Conservation (phyloP, 2,113 vertebrate genomes). For the Chiloscyllium plagiosum region DNA sequence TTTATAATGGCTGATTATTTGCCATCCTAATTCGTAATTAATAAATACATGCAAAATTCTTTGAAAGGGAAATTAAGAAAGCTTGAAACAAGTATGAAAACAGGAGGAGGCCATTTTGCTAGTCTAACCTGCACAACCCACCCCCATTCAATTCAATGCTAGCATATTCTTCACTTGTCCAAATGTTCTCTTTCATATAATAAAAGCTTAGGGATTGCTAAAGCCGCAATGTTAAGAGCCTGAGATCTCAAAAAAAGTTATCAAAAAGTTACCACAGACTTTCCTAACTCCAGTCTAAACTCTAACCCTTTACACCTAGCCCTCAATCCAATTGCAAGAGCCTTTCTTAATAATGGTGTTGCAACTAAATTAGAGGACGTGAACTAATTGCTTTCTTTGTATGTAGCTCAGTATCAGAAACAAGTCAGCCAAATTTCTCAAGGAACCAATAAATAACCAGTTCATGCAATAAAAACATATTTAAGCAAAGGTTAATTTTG, state of each 20-base stretch:
- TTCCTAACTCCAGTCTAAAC: neutral
- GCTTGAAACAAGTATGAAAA: neutral
- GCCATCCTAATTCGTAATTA: neutral
- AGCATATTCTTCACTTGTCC: neutral
- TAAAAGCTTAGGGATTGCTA: neutral
- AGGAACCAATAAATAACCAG: no score
- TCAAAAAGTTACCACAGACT: neutral
- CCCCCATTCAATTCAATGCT: neutral
- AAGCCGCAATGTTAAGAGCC: neutral
- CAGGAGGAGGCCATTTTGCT: neutral
- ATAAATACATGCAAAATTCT: neutral
- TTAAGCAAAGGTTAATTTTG: no score
- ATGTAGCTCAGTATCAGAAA: no score
- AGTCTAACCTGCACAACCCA: neutral
- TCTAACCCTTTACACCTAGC: neutral
- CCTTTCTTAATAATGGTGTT: neutral
- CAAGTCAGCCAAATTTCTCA: no score
- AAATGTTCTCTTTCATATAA: neutral
- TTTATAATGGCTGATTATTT: neutral
- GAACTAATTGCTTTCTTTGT: no score
- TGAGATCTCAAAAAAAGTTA: neutral
- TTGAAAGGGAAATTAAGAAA: neutral
- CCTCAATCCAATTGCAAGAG: neutral
- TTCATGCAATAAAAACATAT: no score
- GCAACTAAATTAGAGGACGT: no score